Conservation (phyloP, 1,140 invertebrate genomes). For the Drosophila arizonae region DNA sequence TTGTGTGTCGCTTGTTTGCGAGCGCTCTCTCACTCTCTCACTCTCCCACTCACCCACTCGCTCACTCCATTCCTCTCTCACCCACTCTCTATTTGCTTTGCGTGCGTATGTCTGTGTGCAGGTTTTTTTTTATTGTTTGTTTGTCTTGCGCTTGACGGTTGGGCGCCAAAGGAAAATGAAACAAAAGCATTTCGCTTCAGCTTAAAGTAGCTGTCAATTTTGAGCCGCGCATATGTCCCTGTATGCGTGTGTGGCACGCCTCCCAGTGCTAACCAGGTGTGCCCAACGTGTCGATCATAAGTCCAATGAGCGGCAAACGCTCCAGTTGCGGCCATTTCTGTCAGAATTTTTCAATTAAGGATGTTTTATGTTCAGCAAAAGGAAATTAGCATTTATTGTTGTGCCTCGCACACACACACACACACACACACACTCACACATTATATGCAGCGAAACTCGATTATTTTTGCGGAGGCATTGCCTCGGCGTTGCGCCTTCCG, state of each 20-base stretch:
- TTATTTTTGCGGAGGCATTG: conserved; percentile 57
- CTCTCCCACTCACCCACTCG: background rate
- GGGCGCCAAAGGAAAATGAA: conserved; percentile 27
- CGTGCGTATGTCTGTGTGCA: background rate
- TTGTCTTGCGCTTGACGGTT: conserved; percentile 40
- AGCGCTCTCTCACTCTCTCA: background rate
- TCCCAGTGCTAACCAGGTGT: conserved; percentile 1
- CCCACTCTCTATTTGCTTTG: background rate
- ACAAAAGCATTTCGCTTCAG: conserved; percentile 33
- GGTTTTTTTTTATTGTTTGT: conserved; percentile 10
- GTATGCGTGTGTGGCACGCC: background rate
- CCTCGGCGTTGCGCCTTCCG: conserved; percentile 31
- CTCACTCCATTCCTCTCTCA: too few relatives aligned
- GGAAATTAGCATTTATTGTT: conserved; percentile 81
- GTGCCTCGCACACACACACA: conserved; percentile 33
- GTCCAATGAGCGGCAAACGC: background rate
- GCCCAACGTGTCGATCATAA: conserved; percentile 24
- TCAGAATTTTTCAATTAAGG: conserved; percentile 72
- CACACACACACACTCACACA: conserved; percentile 20
- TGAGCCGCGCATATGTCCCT: conserved; percentile 27
- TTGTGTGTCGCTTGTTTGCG: conserved; percentile 50
- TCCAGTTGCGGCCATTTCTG: conserved; percentile 51
- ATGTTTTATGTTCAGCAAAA: conserved; percentile 63
- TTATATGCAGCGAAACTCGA: conserved; percentile 44
- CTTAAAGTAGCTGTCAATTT: conserved; percentile 74